These are phyloP conservation scores for Epinephelus malabaricus DNA, from an alignment of 2,797 vertebrate genomes.

Conservation along the genomic window DNA sequence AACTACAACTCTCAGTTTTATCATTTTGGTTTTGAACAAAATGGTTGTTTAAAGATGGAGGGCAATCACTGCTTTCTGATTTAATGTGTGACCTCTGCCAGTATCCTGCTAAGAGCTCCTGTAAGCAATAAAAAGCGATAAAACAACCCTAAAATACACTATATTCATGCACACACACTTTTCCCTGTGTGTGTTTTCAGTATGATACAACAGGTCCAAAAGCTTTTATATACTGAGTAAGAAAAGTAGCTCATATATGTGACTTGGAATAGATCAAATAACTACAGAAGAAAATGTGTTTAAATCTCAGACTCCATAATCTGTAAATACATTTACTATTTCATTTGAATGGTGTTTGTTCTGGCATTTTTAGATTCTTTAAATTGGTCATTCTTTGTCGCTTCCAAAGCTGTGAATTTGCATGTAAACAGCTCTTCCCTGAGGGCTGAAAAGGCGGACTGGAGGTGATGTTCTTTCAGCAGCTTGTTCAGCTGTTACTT, in stretches of 20 bases:
- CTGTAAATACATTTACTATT: neutral
- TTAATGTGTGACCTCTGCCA: too few species aligned
- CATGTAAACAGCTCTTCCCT: conserved; percentile 9
- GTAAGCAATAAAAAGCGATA: too few species aligned
- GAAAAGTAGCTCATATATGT: neutral
- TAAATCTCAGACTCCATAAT: neutral
- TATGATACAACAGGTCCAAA: neutral
- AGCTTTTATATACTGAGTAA: neutral
- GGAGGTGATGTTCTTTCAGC: conserved; percentile 14
- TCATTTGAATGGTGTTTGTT: neutral
- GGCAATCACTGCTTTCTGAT: too few species aligned
- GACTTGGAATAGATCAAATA: neutral
- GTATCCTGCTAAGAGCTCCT: too few species aligned
- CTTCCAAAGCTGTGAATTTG: conserved; percentile 5
- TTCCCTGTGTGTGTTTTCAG: too few species aligned
- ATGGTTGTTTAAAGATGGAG: too few species aligned
- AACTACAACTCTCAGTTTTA: too few species aligned
- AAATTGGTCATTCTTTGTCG: neutral
- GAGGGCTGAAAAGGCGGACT: conserved; percentile 20
- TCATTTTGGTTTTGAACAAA: too few species aligned
- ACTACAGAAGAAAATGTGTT: neutral
- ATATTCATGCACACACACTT: too few species aligned
- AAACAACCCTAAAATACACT: too few species aligned
- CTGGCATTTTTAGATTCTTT: neutral
- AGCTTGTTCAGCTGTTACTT: conserved; percentile 29